Percentiles rank a stretch among this genome's conserved stretches.
phyloP scores from a whole-genome alignment of 2,888 invertebrate species.

The Cataglyphis livida region DNA sequence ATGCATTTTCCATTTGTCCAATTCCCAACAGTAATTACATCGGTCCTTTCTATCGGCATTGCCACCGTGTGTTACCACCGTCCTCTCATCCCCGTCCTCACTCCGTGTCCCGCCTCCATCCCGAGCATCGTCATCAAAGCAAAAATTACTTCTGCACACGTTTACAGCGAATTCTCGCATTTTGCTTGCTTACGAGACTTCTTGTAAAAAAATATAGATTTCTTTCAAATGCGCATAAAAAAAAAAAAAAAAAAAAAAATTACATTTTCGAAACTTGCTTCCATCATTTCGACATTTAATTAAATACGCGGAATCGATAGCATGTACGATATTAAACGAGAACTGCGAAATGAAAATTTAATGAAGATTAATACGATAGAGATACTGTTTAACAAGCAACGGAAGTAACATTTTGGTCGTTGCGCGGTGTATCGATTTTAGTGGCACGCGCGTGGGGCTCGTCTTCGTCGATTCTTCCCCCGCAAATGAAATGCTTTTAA shows the following conservation, averaged over 20 bases:
- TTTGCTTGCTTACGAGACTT: constrained; percentile 25
- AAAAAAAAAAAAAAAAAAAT: not conserved
- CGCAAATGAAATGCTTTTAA: constrained; percentile 59
- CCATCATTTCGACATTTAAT: constrained; percentile 1
- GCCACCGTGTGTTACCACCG: constrained; percentile 40
- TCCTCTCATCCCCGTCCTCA: constrained; percentile 42
- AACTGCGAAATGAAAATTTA: constrained; percentile 6
- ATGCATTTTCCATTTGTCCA: constrained; percentile 78
- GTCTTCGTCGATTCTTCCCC: constrained; percentile 55
- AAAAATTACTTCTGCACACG: constrained; percentile 74
- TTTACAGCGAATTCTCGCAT: constrained; percentile 63
- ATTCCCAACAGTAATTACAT: constrained; percentile 79
- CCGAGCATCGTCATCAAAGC: constrained; percentile 33
- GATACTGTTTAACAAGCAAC: constrained; percentile 23
- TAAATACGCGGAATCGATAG: not conserved
- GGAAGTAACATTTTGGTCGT: not conserved
- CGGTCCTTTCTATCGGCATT: constrained; percentile 68
- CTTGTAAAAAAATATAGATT: constrained; percentile 49
- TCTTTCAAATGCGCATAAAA: constrained; percentile 9
- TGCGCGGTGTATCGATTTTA: constrained; percentile 45
- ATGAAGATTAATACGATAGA: constrained; percentile 19
- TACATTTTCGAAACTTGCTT: not conserved
- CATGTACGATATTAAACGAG: not conserved
- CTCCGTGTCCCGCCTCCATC: not conserved
- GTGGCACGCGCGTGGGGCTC: constrained; percentile 31